Evolutionary conservation across 2,797 vertebrate genomes (phyloP).

Genomic region (Telmatherina bonti): DNA sequence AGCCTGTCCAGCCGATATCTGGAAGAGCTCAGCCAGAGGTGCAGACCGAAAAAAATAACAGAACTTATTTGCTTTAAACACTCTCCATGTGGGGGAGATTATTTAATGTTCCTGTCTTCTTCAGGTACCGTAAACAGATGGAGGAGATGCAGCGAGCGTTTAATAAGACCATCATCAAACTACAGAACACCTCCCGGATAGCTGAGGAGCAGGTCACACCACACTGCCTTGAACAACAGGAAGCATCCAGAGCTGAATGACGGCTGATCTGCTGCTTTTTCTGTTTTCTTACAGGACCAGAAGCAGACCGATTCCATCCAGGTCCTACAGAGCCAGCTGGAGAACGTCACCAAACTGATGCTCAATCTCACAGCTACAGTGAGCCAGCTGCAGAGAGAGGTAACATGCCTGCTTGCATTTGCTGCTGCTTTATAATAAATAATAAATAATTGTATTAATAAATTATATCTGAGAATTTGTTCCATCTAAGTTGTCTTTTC

Average conservation of each 20-base stretch:
- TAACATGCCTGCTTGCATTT: constrained; percentile 61
- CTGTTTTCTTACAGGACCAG: constrained; percentile 86
- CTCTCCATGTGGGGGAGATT: not conserved
- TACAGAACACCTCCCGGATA: constrained; percentile 97
- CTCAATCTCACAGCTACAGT: constrained; percentile 91
- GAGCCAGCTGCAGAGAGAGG: constrained; percentile 91
- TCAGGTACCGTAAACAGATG: constrained; percentile 98
- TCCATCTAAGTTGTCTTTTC: not conserved
- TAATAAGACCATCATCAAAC: constrained; percentile 98
- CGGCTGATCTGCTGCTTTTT: not conserved
- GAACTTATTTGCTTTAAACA: not conserved
- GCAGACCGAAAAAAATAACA: not conserved
- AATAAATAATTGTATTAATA: not conserved
- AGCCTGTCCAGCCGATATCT: constrained; percentile 97
- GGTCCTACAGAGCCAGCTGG: constrained; percentile 91
- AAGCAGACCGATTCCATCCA: constrained; percentile 96
- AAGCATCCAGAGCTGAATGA: not conserved
- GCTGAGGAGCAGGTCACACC: constrained; percentile 95
- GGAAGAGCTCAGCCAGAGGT: constrained; percentile 99
- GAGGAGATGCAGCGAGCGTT: constrained; percentile 99
- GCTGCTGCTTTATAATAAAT: too few relatives aligned
- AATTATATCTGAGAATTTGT: not conserved
- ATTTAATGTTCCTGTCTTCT: constrained; percentile 7
- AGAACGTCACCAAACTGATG: constrained; percentile 92
- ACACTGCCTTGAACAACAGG: not conserved